Evolutionary conservation across 2,888 invertebrate genomes (phyloP).

Genomic region (Pegoplata infirma): DNA sequence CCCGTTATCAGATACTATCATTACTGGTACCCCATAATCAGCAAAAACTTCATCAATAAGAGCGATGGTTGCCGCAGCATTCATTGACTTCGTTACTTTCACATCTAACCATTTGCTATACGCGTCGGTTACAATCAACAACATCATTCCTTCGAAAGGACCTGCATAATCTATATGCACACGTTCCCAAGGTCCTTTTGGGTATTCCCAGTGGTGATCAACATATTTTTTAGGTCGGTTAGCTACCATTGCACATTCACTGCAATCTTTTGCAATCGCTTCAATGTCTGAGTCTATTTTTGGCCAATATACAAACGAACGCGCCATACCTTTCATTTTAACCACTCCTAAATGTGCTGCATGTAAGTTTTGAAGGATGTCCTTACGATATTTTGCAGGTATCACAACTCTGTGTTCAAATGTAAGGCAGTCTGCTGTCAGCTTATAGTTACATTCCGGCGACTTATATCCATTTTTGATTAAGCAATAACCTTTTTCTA

Average conservation of each 20-base stretch:
- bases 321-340: constrained; percentile 34
- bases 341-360: constrained; percentile 28
- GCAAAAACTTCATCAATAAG: constrained; percentile 63
- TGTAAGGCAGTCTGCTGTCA: neutral
- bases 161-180: too few relatives aligned
- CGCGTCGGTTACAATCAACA: too few relatives aligned
- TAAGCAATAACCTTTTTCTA: constrained; percentile 28
- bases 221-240: too few relatives aligned
- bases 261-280: too few relatives aligned
- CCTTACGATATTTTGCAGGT: constrained; percentile 1
- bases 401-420: constrained; percentile 17
- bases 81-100: too few relatives aligned
- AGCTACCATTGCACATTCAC: too few relatives aligned
- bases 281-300: constrained; percentile 22
- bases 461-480: constrained; percentile 22
- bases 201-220: too few relatives aligned
- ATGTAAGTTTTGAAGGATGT: constrained; percentile 7
- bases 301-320: constrained; percentile 39
- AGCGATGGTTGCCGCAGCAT: constrained; percentile 27
- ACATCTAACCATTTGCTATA: too few relatives aligned
- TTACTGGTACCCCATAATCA: constrained; percentile 64
- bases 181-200: too few relatives aligned
- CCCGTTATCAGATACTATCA: constrained; percentile 67
- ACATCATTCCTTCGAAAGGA: too few relatives aligned
- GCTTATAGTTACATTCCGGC: constrained; percentile 13